Percentiles rank a stretch among this genome's conserved stretches.
Evolutionary conservation across 2,113 vertebrate species (phyloP).

Genomic region (Lamprotornis superbus): DNA sequence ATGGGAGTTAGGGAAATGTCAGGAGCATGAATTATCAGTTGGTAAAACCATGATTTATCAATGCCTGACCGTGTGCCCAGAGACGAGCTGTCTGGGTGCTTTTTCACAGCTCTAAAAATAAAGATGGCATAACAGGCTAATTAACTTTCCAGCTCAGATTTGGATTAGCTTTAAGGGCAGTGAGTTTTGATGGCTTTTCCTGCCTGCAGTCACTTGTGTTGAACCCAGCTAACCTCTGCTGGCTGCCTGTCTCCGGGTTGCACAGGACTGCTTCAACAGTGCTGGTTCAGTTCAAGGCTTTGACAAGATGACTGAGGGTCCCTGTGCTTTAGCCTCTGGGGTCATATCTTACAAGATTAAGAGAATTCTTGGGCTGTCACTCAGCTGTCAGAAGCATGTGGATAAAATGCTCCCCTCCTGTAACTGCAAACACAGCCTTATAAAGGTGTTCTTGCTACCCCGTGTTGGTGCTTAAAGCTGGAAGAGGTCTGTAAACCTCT

Average conservation of each 20-base stretch:
- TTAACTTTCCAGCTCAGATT: background rate
- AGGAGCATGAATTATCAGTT: slow-evolving; percentile 35
- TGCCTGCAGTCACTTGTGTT: slow-evolving; percentile 37
- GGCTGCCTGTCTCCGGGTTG: background rate
- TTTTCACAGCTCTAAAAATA: slow-evolving; percentile 59
- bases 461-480: background rate
- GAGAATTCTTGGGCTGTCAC: background rate
- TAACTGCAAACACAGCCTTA: background rate
- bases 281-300: background rate
- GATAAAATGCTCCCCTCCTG: background rate
- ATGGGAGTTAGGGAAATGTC: background rate
- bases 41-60: slow-evolving; percentile 31
- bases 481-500: background rate
- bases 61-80: slow-evolving; percentile 2
- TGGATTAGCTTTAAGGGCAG: slow-evolving; percentile 35
- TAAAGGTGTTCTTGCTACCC: background rate
- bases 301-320: background rate
- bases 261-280: background rate
- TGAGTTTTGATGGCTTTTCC: slow-evolving; percentile 31
- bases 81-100: slow-evolving; percentile 6
- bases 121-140: slow-evolving; percentile 45
- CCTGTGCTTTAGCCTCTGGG: background rate
- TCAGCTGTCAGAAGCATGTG: background rate
- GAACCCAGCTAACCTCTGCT: slow-evolving; percentile 29
- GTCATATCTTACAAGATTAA: background rate